Evolutionary conservation across 2,888 invertebrate species (phyloP).

Genomic region (Brachyopa scutellaris): DNA sequence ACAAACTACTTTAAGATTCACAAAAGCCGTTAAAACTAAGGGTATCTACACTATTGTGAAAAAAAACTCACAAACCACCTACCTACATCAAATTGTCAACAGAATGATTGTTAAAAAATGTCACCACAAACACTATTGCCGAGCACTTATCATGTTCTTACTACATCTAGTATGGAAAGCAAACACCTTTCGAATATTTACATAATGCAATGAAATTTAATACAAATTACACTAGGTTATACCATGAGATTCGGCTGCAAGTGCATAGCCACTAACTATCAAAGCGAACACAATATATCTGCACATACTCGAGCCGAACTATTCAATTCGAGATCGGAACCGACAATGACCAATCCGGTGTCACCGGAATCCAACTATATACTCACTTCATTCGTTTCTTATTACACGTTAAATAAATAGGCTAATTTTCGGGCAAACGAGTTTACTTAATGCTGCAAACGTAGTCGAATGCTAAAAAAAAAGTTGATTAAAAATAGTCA

Average conservation of each 20-base stretch:
- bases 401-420: slow-evolving; percentile 25
- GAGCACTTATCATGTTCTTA: slow-evolving; percentile 18
- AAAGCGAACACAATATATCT: slow-evolving; percentile 26
- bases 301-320: slow-evolving; percentile 59
- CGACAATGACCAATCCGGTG: slow-evolving; percentile 49
- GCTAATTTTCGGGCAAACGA: slow-evolving; percentile 52
- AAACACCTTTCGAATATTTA: not conserved
- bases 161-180: not conserved
- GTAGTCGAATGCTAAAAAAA: not conserved
- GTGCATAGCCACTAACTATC: slow-evolving; percentile 18
- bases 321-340: slow-evolving; percentile 45
- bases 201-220: not conserved
- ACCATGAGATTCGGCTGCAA: slow-evolving; percentile 39
- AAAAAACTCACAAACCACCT: too few relatives aligned
- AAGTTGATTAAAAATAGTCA: not conserved
- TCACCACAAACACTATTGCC: not conserved
- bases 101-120: too few relatives aligned
- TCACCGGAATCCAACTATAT: slow-evolving; percentile 52
- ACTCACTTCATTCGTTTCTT: slow-evolving; percentile 30
- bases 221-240: not conserved
- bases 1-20: not conserved
- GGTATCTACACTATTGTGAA: too few relatives aligned
- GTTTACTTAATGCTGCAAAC: slow-evolving; percentile 38
- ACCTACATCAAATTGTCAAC: not conserved
- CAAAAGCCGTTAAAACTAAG: not conserved